Evolutionary conservation across 2,113 vertebrate species (phyloP).

Genomic region (Takifugu bimaculatus): DNA sequence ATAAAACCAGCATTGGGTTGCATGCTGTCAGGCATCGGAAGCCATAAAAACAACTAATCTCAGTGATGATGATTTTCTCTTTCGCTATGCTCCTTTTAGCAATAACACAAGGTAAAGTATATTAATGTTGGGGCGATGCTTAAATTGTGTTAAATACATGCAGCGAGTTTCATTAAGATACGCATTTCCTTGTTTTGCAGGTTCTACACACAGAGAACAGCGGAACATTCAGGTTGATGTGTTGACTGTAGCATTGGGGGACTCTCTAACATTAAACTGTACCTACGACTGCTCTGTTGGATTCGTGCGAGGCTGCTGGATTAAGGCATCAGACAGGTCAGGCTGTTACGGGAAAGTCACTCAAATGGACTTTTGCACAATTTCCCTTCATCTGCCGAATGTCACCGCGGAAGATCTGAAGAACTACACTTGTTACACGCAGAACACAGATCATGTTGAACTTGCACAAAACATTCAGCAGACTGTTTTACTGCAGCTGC

Average conservation of each 20-base stretch:
- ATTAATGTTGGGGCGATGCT: background rate
- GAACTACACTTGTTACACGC: constrained; percentile 63
- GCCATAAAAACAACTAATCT: constrained; percentile 6
- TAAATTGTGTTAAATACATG: background rate
- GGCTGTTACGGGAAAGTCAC: background rate
- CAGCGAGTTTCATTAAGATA: background rate
- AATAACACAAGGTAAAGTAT: constrained; percentile 55
- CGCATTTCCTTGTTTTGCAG: constrained; percentile 42
- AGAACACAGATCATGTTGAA: constrained; percentile 30
- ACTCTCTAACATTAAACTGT: constrained; percentile 61
- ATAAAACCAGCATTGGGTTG: background rate
- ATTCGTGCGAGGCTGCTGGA: constrained; percentile 69
- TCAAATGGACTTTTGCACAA: constrained; percentile 42
- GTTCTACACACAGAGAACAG: constrained; percentile 19
- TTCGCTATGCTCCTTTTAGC: constrained; percentile 47
- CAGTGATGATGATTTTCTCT: constrained; percentile 34
- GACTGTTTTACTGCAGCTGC: constrained; percentile 45
- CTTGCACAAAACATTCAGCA: constrained; percentile 40
- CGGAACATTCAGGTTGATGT: constrained; percentile 2
- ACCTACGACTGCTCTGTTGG: constrained; percentile 70
- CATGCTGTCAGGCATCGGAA: background rate
- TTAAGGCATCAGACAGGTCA: background rate
- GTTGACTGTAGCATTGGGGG: constrained; percentile 41
- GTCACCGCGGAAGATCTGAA: constrained; percentile 47
- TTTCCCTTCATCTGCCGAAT: constrained; percentile 34